Evolutionary conservation across 2,888 invertebrate species (phyloP), one percentile per base, ranked within the genome.

Genomic region (Netelia inedita): DNA sequence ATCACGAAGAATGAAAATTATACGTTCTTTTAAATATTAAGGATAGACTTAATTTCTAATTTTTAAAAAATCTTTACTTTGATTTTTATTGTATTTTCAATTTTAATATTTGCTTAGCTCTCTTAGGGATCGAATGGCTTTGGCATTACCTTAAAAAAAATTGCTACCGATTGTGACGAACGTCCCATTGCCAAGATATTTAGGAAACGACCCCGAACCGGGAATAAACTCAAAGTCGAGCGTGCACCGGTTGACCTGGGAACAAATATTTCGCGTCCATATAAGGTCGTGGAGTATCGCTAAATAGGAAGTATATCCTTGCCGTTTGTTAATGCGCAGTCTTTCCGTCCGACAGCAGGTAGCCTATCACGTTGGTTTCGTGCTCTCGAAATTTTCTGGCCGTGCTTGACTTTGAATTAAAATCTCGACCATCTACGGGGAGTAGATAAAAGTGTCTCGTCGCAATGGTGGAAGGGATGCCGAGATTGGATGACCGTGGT

Each of bases 401-500:
- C 35, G 78, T 28, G 59, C 57, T 46, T 87, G 89, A 89, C 89
- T 87, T 85, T 87, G 82, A 88, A 88, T 90, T 89, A 91, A 92
- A 91, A 88, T 91, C 87, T 88, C 87, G 63, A 85, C 92, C 91
- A 87, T 92, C 91, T 91, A 92, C 88, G 92, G 92, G 92, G 88
- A 89, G 90, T 90, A 88, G 90, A 91, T 89, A 91, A 91, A 61
- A 6, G 35, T 63, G 71, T n/a, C 46, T 73, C 16, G 46, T 14
- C 3, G 46, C 46, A 14, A 50, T 3, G 43, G 63, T 19, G 41
- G 61, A 16, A 16, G 9, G 19, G 41, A 68, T 55, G 53, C 53
- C 75, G 63, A 11, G 28, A 41, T 65, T 21, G 21, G 23, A 85
- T 79, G 82, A 80, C 80, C 82, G 79, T 85, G 80, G 73, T 73